Base-by-base conservation (phyloP, 1,140 invertebrate genomes). In the Octopus bimaculoides region DNA sequence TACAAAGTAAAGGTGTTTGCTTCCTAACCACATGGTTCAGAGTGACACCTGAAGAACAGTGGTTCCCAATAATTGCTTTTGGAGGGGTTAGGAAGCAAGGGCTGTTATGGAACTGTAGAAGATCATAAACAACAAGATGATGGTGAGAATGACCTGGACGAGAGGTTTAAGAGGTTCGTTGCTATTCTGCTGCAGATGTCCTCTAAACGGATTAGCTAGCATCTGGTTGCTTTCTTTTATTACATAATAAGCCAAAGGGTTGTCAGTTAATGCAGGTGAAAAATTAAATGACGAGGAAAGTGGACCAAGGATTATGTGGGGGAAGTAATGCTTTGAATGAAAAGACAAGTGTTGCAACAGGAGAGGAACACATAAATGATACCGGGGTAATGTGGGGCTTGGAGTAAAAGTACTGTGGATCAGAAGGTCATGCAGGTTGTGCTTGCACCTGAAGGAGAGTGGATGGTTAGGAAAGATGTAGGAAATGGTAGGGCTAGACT, bases 401-500 rank as follows among this genome's bases (percentile, higher is more conserved):
- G 54, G 26, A 0, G 5, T 52, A 79, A 69, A 79, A 75, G 74
- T 79, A 12, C 77, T 41, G 61, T 54, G 61, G 75, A 52, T 61
- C 26, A 75, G 53, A 54, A 80, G 75, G 71, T 76, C 71, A 61
- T 78, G 41, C 78, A 81, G 78, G 73, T 20, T 75, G 71, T 54
- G 6, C 69, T 56, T 12, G 71, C 53, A 14, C 10, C 69, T 74
- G 73, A 66, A 56, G 77, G 54, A 75, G 78, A 81, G 77, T n/a
- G n/a, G n/a, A n/a, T n/a, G n/a, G n/a, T n/a, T n/a, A n/a, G n/a
- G n/a, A n/a, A n/a, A n/a, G n/a, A n/a, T n/a, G n/a, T n/a, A n/a
- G n/a, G n/a, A n/a, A n/a, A n/a, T n/a, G n/a, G n/a, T n/a, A 81
- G 76, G 76, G 17, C 5, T 14, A 81, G 75, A 78, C 20, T 81